Evolutionary conservation across 2,888 invertebrate species (phyloP), one percentile per base, ranked within the genome.

Genomic region (Buathra laborator): DNA sequence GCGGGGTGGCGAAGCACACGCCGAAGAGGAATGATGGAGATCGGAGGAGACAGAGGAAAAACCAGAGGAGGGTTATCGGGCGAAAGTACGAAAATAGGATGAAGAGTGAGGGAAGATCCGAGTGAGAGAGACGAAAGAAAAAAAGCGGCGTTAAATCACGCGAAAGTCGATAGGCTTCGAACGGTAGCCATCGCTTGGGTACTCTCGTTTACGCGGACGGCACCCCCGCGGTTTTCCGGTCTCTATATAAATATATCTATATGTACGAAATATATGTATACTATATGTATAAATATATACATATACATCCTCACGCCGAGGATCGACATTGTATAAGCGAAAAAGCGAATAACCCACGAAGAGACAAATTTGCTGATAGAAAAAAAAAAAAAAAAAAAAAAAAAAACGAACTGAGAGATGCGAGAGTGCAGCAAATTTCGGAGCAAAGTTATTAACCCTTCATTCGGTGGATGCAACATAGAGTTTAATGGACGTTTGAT

Each of bases 131-230:
- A 70, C 56, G 16, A 12, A 53, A 43, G 48, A 16, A 70, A 78
- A 79, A 79, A 75, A 85, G 43, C 46, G 71, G 71, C 79, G 79
- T 78, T 85, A 85, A 85, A 85, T 85, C 85, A 82, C 82, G 76
- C 71, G 75, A 82, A 82, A 85, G 85, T 82, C 82, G 79, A 85
- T 85, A 79, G 85, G 85, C 82, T 82, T 76, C 71, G 75, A 85
- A 59, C 74, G 68, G 37, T 19, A 24, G 59, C 59, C 14, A 14
- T 59, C 44, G 77, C 51, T 0, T 62, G 70, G 14, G 24, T 24
- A 66, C 32, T 71, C 70, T 53, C 24, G 74, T 78, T 79, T 74
- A 48, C 64, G 19, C 75, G 66, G 37, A 37, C 51, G 16, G 46
- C n/a, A 32, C 4, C 3, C 53, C 9, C 46, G 46, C 64, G 14